Percentiles rank a stretch among this genome's conserved stretches.
Evolutionary conservation across 2,888 invertebrate species (phyloP).

Genomic region (Choreutis nemorana): DNA sequence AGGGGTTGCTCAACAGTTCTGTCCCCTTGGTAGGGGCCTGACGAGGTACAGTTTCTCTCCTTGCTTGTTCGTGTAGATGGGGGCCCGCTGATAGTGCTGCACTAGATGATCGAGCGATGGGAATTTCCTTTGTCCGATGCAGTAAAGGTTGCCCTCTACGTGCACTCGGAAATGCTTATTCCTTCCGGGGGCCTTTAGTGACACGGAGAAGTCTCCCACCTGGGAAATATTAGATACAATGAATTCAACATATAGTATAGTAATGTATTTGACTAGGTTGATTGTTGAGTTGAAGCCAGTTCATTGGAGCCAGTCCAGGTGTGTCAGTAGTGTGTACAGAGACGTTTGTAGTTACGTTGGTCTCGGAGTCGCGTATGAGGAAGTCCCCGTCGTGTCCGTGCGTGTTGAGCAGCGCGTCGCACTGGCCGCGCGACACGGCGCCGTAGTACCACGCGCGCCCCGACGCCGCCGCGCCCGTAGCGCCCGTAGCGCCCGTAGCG

Average conservation of each 20-base stretch:
- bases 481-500: slow-evolving; percentile 15
- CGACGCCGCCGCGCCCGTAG: slow-evolving; percentile 51
- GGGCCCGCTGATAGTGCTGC: slow-evolving; percentile 98
- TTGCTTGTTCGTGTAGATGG: slow-evolving; percentile 97
- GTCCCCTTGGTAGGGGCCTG: slow-evolving; percentile 83
- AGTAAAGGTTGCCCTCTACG: slow-evolving; percentile 90
- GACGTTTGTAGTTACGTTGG: slow-evolving; percentile 79
- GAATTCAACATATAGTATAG: neutral
- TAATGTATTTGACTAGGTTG: neutral
- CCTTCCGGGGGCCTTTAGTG: slow-evolving; percentile 95
- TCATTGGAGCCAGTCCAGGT: neutral
- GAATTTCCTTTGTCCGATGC: slow-evolving; percentile 98
- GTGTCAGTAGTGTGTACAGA: neutral
- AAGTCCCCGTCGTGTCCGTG: slow-evolving; percentile 98
- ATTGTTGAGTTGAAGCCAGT: neutral
- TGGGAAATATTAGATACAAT: slow-evolving; percentile 45
- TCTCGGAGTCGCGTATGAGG: slow-evolving; percentile 98
- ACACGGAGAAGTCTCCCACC: slow-evolving; percentile 98
- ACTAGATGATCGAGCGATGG: slow-evolving; percentile 95
- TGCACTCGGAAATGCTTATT: slow-evolving; percentile 99
- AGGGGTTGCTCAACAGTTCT: too few species aligned
- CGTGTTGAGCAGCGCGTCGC: slow-evolving; percentile 94
- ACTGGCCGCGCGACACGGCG: slow-evolving; percentile 92
- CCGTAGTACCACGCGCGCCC: slow-evolving; percentile 98
- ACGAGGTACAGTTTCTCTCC: slow-evolving; percentile 98